phyloP scores from a whole-genome alignment of 2,113 vertebrate species.

The Ondatra zibethicus region DNA sequence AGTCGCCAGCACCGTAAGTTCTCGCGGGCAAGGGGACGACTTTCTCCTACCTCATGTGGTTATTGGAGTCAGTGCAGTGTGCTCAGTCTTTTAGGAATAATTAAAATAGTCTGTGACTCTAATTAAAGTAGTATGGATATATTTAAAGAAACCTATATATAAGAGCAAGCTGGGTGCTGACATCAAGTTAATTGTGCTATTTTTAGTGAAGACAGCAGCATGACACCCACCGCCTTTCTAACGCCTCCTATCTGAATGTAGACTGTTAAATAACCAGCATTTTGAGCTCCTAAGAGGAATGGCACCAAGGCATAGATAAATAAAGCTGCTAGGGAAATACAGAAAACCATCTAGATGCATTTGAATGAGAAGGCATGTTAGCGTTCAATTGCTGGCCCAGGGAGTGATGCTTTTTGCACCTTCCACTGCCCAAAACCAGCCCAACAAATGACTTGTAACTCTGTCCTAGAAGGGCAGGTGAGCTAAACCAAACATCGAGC shows the following conservation, averaged over 20 bases:
- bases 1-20: conserved; percentile 31
- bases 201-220: conserved; percentile 67
- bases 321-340: conserved; percentile 64
- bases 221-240: conserved; percentile 60
- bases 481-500: neutral
- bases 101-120: conserved; percentile 79
- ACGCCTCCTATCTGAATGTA: conserved; percentile 43
- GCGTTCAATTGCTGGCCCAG: conserved; percentile 22
- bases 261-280: conserved; percentile 68
- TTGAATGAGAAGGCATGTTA: conserved; percentile 39
- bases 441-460: neutral
- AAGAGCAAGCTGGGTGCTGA: conserved; percentile 79
- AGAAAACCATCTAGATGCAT: conserved; percentile 56
- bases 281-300: conserved; percentile 54
- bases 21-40: neutral
- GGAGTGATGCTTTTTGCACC: conserved; percentile 25
- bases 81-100: conserved; percentile 79
- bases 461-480: neutral
- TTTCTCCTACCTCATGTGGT: conserved; percentile 51
- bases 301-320: conserved; percentile 63
- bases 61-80: conserved; percentile 61
- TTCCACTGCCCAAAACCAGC: neutral
- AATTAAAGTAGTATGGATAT: conserved; percentile 78
- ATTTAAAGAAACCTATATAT: conserved; percentile 73
- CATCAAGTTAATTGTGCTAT: conserved; percentile 76